Base-by-base conservation (phyloP, 2,888 invertebrate genomes). In the Arge pagana region DNA sequence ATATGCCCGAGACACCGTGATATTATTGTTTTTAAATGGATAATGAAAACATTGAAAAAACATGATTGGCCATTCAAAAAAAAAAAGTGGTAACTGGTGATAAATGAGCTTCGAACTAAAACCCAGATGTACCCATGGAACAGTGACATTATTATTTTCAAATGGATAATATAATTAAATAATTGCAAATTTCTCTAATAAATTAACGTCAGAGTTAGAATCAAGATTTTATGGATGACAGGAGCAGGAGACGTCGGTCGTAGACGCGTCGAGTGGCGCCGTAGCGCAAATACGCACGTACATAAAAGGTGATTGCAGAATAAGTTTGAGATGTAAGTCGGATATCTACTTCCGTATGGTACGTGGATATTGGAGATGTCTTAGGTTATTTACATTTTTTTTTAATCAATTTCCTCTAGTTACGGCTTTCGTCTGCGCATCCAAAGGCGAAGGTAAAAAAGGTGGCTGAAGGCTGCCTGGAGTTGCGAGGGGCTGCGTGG, bases 211-310 rank as follows among this genome's bases (percentile, higher is more conserved):
- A 54, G 55, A 59, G 62, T 63, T 61, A 66, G 62, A 60, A 57
- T 59, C 65, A 65, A 76, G 74, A 63, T 64, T 74, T 71, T 70
- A 76, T 76, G 76, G 72, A 76, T 76, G 76, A 73, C 76, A 73
- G 76, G 76, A 67, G 64, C 68, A 65, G 74, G 76, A 68, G 71
- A 72, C 71, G 66, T 76, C 62, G 75, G 76, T 66, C 76, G 76
- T 66, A 76, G 76, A 74, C 73, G 74, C 71, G 76, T 76, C 68
- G 76, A 76, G 70, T 76, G 76, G 76, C 76, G 76, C 67, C 74
- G 76, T 66, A 76, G 69, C 67, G 76, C 76, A 65, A 76, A 76
- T 64, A 48, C 56, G 48, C 45, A 56, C 53, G 50, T 16, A 33
- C 33, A 23, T 19, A 23, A 33, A n/a, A 33, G 15, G 5, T 11